Base-by-base conservation (phyloP, 2,113 vertebrate species). In the Oxygymnocypris stewartii region DNA sequence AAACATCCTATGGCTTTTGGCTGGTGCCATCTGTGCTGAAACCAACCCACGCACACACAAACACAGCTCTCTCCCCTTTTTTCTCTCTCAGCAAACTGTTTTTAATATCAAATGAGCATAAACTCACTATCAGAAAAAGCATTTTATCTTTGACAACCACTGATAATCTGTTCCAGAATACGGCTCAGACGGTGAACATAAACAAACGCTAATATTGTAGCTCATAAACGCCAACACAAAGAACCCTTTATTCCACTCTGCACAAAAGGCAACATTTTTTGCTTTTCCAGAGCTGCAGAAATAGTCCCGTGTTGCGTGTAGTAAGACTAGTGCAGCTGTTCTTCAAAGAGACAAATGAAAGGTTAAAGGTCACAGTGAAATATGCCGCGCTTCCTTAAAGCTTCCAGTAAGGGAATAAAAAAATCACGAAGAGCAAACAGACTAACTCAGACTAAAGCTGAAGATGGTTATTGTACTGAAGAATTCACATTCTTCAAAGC, bases 41-140 rank as follows among this genome's bases (percentile, higher is more conserved):
- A 84, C 79, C 90, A 93, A 74, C 93, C 93, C 91, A 92, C 92
- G 85, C 90, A 86, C 86, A 90, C 88, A 87, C 80, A 76, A 89
- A 85, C 89, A 81, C 78, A 54, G 67, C 42, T 18, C 76, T 14
- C 49, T 88, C 82, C 88, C 84, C 89, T 75, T 47, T n/a, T n/a
- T 76, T 76, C 28, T 79, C 54, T 79, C 82, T 86, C 65, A 80
- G 51, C 51, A 59, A 59, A 12, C 51, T 23, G 9, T 37, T 61
- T 65, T 18, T 76, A 47, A 47, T 76, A 25, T 76, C n/a, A 76
- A 14, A 47, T 16, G 7, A 49, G 74, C 74, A 28, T 6, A 31
- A 9, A 59, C 16, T 61, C 42, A 44, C 23, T 69, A 23, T 61
- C 79, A 65, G 14, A 25, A 31, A 63, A 28, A 18, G 35, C 12